Evolutionary conservation across 2,797 vertebrate species (phyloP).

Genomic region (Cynopterus sphinx): DNA sequence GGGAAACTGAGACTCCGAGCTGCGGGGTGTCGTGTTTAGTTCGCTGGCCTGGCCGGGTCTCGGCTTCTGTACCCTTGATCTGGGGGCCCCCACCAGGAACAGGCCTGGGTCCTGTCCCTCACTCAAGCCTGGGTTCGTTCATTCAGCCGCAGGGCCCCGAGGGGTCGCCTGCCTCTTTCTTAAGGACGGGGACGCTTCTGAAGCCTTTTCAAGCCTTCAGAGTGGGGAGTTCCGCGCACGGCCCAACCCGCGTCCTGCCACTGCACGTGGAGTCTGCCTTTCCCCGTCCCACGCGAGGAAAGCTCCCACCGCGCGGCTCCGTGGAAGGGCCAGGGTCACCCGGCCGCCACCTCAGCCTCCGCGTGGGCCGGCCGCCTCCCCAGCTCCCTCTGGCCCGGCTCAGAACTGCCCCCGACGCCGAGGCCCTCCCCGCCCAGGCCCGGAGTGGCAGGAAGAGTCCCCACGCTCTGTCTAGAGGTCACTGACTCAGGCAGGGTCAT

Average conservation of each 20-base stretch:
- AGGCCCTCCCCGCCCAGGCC: background rate
- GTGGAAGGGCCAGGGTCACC: fast-evolving
- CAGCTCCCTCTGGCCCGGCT: no score
- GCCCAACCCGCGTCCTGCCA: background rate
- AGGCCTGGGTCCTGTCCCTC: no score
- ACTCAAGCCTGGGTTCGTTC: fast-evolving
- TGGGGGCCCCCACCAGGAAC: background rate
- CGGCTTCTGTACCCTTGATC: background rate
- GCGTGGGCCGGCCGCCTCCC: fast-evolving
- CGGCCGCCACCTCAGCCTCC: background rate
- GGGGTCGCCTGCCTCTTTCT: background rate
- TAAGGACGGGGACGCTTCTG: background rate
- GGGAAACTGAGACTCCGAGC: background rate
- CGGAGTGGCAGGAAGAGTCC: background rate
- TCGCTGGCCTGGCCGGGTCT: background rate
- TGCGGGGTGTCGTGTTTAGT: fast-evolving
- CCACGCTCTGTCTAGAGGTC: background rate
- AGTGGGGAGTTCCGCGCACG: background rate
- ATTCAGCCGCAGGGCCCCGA: background rate
- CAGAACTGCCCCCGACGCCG: background rate
- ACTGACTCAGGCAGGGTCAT: fast-evolving
- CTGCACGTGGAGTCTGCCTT: background rate
- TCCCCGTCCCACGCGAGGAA: background rate
- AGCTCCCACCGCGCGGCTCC: fast-evolving
- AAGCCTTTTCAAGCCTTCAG: background rate